A percentile compares a stretch with the other conserved stretches of the same genome.
These are phyloP conservation scores for Aporophyla lueneburgensis DNA, from an alignment of 2,888 invertebrate species.

Conservation along the genomic window DNA sequence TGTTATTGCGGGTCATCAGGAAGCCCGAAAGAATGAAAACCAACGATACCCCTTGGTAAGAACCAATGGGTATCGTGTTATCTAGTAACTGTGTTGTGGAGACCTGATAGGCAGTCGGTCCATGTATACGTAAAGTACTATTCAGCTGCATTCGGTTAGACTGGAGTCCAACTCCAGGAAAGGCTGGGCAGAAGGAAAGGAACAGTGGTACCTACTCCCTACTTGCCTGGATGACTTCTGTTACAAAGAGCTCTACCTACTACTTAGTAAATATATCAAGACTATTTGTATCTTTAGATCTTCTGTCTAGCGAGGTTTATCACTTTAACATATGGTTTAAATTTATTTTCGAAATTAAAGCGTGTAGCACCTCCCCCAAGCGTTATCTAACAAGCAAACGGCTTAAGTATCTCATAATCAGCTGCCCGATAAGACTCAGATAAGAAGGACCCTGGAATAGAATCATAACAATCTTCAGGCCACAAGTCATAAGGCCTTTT, in stretches of 20 bases:
- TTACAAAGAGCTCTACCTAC: not conserved
- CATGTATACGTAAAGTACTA: too few species aligned
- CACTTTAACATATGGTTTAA: not conserved
- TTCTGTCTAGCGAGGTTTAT: too few species aligned
- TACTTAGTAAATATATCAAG: not conserved
- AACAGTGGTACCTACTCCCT: too few species aligned
- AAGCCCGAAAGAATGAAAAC: too few species aligned
- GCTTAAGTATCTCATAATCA: conserved; percentile 36
- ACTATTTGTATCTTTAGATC: not conserved
- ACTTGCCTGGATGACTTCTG: not conserved
- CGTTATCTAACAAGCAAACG: conserved; percentile 22
- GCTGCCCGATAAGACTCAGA: conserved; percentile 34
- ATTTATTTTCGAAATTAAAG: not conserved
- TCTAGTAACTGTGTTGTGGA: too few species aligned
- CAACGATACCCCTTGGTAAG: too few species aligned
- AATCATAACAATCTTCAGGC: not conserved
- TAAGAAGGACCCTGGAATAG: conserved; percentile 10
- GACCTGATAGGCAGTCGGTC: too few species aligned
- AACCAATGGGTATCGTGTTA: too few species aligned
- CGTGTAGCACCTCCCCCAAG: too few species aligned
- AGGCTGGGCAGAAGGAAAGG: too few species aligned
- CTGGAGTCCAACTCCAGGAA: too few species aligned
- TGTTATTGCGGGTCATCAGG: not conserved
- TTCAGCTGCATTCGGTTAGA: too few species aligned
- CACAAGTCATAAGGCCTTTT: not conserved